phyloP scores from a whole-genome alignment of 1,140 invertebrate genomes.

The Cyclina sinensis region DNA sequence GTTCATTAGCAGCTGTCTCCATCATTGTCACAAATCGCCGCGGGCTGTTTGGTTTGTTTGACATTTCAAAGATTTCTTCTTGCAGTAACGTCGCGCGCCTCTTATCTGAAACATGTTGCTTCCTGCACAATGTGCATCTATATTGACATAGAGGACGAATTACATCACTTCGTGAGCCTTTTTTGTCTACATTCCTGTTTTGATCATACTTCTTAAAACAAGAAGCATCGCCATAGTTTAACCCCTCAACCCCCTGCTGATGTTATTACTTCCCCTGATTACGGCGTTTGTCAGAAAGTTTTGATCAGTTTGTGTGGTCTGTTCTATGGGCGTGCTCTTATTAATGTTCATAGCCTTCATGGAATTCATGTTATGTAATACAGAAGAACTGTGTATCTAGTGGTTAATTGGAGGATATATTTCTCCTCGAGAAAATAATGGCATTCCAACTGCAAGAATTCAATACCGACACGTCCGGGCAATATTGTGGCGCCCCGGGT shows the following conservation, averaged over 20 bases:
- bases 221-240: neutral
- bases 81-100: too few relatives aligned
- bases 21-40: too few relatives aligned
- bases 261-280: constrained; percentile 17
- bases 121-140: too few relatives aligned
- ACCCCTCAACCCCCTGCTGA: neutral
- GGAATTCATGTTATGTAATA: constrained; percentile 40
- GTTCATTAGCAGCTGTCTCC: too few relatives aligned
- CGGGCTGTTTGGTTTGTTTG: too few relatives aligned
- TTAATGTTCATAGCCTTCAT: neutral
- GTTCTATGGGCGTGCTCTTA: neutral
- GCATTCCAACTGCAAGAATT: neutral
- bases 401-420: constrained; percentile 28
- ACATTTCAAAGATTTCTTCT: too few relatives aligned
- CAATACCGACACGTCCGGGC: neutral
- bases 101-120: too few relatives aligned
- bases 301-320: constrained; percentile 55
- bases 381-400: neutral
- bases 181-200: too few relatives aligned
- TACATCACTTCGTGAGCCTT: too few relatives aligned
- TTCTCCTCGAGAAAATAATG: constrained; percentile 35
- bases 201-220: neutral
- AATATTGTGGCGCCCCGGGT: constrained; percentile 1
- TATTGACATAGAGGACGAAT: too few relatives aligned
- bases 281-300: neutral